Evolutionary conservation across 2,888 invertebrate genomes (phyloP).

Genomic region (Hydroisotoma schaefferi): DNA sequence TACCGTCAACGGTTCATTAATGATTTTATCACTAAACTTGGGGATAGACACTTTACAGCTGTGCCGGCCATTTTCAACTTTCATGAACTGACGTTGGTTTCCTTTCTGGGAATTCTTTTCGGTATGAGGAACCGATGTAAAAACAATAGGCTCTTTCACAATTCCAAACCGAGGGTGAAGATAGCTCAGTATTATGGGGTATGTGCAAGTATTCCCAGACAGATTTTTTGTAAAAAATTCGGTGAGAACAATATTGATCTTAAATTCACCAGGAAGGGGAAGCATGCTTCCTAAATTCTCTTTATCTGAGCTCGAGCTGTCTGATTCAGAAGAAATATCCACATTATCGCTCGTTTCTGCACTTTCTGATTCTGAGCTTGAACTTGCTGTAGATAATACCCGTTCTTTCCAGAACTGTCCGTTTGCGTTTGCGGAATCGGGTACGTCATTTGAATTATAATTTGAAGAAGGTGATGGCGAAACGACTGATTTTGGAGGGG

Average conservation of each 20-base stretch:
- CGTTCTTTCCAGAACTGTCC: no score
- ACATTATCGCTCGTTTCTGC: no score
- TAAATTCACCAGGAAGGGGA: conserved; percentile 24
- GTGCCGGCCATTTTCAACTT: neutral
- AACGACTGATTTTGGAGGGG: no score
- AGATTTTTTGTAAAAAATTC: conserved; percentile 13
- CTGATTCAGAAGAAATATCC: neutral
- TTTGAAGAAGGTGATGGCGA: no score
- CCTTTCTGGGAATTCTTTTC: neutral
- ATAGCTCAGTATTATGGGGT: conserved; percentile 26
- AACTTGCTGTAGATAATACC: no score
- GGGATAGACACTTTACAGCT: neutral
- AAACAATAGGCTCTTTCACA: conserved; percentile 6
- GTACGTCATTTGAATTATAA: no score
- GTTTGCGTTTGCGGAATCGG: no score
- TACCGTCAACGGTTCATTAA: conserved; percentile 30
- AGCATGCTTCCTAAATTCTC: conserved; percentile 18
- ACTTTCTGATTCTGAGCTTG: no score
- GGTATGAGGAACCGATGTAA: neutral
- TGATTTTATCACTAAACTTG: conserved; percentile 19
- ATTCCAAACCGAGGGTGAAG: conserved; percentile 24
- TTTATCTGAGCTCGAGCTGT: conserved; percentile 18
- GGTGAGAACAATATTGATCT: conserved; percentile 18
- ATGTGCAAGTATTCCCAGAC: conserved; percentile 4
- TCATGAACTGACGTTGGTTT: neutral